Evolutionary conservation across 2,113 vertebrate species (phyloP).

Genomic region (Orthochromis indermauri): DNA sequence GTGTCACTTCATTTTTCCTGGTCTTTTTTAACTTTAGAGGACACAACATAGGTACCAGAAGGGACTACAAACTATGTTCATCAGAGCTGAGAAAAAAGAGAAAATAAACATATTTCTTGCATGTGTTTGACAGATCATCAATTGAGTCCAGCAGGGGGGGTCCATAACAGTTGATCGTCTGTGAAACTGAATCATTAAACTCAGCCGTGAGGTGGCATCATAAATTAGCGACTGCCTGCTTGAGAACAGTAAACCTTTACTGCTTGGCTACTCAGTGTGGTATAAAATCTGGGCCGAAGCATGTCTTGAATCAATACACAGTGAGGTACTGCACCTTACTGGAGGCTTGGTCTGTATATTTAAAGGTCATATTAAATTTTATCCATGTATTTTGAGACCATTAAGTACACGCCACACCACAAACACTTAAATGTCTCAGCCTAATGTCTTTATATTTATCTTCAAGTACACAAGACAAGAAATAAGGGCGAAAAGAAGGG

Average conservation of each 20-base stretch:
- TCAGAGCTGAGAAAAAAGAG: background rate
- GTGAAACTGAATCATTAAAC: constrained; percentile 57
- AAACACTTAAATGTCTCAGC: background rate
- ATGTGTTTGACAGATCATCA: constrained; percentile 26
- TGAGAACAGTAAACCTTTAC: constrained; percentile 51
- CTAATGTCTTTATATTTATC: background rate
- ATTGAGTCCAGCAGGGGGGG: constrained; percentile 17
- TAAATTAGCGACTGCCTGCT: constrained; percentile 38
- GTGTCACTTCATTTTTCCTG: background rate
- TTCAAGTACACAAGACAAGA: background rate
- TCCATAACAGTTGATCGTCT: constrained; percentile 49
- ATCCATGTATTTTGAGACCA: background rate
- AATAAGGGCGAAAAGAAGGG: background rate
- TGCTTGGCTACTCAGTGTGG: constrained; percentile 6
- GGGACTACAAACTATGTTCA: background rate
- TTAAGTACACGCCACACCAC: background rate
- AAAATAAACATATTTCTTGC: background rate
- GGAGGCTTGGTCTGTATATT: background rate
- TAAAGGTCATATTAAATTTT: background rate
- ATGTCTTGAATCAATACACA: constrained; percentile 40
- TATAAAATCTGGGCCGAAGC: constrained; percentile 30
- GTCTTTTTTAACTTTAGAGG: background rate
- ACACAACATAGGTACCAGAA: background rate
- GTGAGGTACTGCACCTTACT: background rate
- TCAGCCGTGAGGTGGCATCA: constrained; percentile 13